Base-by-base conservation (phyloP, 2,113 vertebrate genomes). In the Formicarius rufipectus region DNA sequence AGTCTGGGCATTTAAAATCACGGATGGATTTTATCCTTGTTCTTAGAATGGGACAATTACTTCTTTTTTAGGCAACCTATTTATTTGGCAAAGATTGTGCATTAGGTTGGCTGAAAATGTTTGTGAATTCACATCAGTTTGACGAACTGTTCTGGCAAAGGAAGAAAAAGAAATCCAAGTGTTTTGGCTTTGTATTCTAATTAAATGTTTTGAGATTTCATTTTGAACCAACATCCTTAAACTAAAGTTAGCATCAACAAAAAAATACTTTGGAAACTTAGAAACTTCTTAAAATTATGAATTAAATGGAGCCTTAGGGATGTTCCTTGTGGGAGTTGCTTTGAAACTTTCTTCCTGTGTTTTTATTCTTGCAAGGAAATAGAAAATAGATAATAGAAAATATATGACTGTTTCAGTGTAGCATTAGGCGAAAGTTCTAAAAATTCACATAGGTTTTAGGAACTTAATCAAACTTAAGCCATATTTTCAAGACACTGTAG, bases 211-310 rank as follows among this genome's bases (percentile, higher is more conserved):
- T 56, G 68, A 93, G 92, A 72, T 79, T 93, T 92, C 84, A 15
- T 89, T 94, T 91, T 82, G 81, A 96, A 96, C 56, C 84, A 91
- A 82, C 91, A 76, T 71, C 77, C 86, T 77, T 88, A 95, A 94
- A 44, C 44, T 93, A 23, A 92, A 44, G 66, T 62, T 87, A 94
- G 68, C 50, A 53, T 79, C 37, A 66, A 66, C 62, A 27, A 24
- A 80, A 69, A 93, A 80, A 62, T 71, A 58, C 58, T 63, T 47
- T 58, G 74, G 63, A 89, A 91, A 79, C 37, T 3, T 19, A 87
- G 71, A 72, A 94, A 56, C 60, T 64, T 73, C 67, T 94, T 69
- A 56, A 89, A 87, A 86, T 58, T 68, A 67, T 62, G 91, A 75
- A 89, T 84, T 75, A 95, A 95, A 82, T 68, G 49, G 17, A 39